Conservation (phyloP, 1,140 invertebrate species). For the Magallana ariakensis region DNA sequence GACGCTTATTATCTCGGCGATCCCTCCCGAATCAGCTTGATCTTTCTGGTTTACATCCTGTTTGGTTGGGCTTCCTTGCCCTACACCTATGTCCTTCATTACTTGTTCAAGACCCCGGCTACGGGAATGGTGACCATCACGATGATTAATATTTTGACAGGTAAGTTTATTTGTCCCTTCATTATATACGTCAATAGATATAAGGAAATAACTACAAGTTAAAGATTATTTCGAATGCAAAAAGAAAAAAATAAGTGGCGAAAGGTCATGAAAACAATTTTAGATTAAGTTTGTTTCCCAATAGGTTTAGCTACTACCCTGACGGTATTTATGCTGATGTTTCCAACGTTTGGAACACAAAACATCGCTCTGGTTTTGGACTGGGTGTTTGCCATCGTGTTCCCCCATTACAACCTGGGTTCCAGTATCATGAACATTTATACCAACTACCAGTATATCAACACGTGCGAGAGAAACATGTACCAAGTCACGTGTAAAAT, state of each 20-base stretch:
- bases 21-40: constrained; percentile 77
- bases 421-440: constrained; percentile 76
- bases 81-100: constrained; percentile 76
- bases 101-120: constrained; percentile 74
- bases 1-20: constrained; percentile 81
- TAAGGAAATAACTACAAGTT: background rate
- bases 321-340: constrained; percentile 72
- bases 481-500: constrained; percentile 50
- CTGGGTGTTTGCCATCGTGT: constrained; percentile 76
- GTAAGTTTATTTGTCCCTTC: constrained; percentile 50
- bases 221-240: no score
- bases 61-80: constrained; percentile 77
- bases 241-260: no score
- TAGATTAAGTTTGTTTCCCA: background rate
- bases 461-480: constrained; percentile 55
- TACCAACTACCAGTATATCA: constrained; percentile 75
- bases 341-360: constrained; percentile 67
- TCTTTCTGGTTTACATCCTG: constrained; percentile 79
- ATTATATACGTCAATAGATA: background rate
- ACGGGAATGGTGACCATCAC: constrained; percentile 75
- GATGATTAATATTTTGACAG: constrained; percentile 75
- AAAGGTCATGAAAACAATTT: no score
- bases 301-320: constrained; percentile 72
- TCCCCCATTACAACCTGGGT: constrained; percentile 76
- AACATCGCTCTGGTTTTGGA: constrained; percentile 70